A percentile compares a stretch with the other conserved stretches of the same genome.
Conservation (phyloP, 2,888 invertebrate species). For the Netelia inedita region DNA sequence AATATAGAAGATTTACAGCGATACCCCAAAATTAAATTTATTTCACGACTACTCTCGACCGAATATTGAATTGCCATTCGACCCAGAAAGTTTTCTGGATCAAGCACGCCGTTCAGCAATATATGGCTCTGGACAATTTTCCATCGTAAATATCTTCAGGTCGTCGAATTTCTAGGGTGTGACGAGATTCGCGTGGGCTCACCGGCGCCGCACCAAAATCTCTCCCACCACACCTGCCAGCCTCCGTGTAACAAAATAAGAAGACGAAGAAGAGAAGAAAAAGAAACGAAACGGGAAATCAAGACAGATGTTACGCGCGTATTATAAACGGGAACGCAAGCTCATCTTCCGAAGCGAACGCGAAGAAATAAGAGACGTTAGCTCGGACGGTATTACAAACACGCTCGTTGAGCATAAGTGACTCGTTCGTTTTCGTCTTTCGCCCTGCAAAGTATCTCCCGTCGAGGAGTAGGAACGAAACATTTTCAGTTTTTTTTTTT, state of each 20-base stretch:
- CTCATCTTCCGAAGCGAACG: conserved; percentile 37
- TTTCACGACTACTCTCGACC: neutral
- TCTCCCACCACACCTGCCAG: conserved; percentile 48
- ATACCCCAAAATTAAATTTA: neutral
- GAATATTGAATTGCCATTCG: neutral
- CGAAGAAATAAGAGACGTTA: conserved; percentile 62
- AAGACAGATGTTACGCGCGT: conserved; percentile 51
- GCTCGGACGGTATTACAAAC: conserved; percentile 24
- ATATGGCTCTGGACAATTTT: conserved; percentile 35
- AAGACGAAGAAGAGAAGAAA: neutral
- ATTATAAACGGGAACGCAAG: conserved; percentile 65
- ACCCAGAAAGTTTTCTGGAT: neutral
- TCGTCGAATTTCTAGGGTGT: conserved; percentile 59
- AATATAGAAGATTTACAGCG: neutral
- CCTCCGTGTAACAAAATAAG: neutral
- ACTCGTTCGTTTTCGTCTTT: conserved; percentile 27
- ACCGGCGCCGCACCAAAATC: conserved; percentile 20
- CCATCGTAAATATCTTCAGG: conserved; percentile 51
- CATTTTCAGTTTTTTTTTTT: neutral
- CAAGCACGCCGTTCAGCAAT: neutral
- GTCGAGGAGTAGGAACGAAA: neutral
- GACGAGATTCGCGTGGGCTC: conserved; percentile 56
- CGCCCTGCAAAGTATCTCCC: neutral
- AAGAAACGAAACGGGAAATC: conserved; percentile 9
- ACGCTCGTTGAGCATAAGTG: conserved; percentile 23